Evolutionary conservation across 2,888 invertebrate species (phyloP).

Genomic region (Calameuta pallipes): DNA sequence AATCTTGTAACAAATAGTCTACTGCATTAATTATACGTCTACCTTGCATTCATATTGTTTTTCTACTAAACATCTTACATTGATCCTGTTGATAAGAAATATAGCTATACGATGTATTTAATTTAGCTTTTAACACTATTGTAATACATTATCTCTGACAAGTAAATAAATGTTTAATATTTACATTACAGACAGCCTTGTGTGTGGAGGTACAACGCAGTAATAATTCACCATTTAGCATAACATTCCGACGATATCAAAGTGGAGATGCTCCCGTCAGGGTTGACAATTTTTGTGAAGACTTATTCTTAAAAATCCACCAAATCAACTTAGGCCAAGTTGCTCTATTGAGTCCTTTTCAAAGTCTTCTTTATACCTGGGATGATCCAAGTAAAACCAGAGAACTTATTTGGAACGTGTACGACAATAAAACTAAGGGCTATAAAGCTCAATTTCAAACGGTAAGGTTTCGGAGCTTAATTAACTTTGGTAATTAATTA

Average conservation of each 20-base stretch:
- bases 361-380: constrained; percentile 85
- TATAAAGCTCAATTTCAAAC: constrained; percentile 79
- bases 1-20: no score
- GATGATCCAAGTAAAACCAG: constrained; percentile 83
- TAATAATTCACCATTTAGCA: constrained; percentile 77
- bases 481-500: no score
- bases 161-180: not conserved
- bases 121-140: no score
- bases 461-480: constrained; percentile 57
- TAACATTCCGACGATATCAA: constrained; percentile 80
- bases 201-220: constrained; percentile 81
- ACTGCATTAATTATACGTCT: no score
- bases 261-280: constrained; percentile 85
- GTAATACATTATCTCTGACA: no score
- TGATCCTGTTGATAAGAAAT: no score
- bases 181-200: constrained; percentile 70
- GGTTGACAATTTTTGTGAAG: constrained; percentile 86
- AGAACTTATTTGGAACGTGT: constrained; percentile 83
- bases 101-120: no score
- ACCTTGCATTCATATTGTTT: no score
- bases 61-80: no score
- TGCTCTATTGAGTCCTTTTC: constrained; percentile 80
- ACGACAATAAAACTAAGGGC: constrained; percentile 81
- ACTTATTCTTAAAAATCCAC: constrained; percentile 82
- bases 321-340: constrained; percentile 75